These are phyloP conservation scores for Tethya wilhelma DNA, from an alignment of 37 sponge, comb jelly and placozoan species.

Conservation along the genomic window DNA sequence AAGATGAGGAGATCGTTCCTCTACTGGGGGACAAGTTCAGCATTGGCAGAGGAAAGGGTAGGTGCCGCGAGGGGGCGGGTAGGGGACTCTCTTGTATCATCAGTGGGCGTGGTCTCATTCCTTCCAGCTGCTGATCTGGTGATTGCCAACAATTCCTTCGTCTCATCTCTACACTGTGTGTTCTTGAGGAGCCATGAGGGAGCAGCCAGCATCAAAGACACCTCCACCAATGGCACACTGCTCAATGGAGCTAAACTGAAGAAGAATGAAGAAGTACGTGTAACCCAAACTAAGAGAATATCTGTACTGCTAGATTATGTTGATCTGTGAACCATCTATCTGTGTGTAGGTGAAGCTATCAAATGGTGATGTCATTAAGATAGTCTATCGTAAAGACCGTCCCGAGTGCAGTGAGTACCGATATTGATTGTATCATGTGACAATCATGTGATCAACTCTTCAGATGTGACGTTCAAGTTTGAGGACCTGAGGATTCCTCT, in stretches of 20 bases:
- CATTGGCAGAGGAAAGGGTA: constrained; percentile 68
- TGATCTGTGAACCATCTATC: background rate
- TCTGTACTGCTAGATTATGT: background rate
- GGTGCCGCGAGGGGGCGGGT: background rate
- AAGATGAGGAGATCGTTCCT: constrained; percentile 54
- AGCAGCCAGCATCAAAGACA: constrained; percentile 49
- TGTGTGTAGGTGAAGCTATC: constrained; percentile 31
- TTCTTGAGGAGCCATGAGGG: constrained; percentile 34
- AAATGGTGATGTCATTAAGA: constrained; percentile 28
- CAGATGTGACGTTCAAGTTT: constrained; percentile 25
- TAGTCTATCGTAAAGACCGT: constrained; percentile 31
- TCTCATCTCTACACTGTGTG: constrained; percentile 69
- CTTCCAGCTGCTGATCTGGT: constrained; percentile 52
- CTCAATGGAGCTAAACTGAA: constrained; percentile 54
- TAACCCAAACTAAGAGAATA: background rate
- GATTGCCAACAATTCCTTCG: constrained; percentile 30
- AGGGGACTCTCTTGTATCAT: background rate
- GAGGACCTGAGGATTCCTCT: background rate
- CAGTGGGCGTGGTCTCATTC: background rate
- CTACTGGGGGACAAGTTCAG: constrained; percentile 29
- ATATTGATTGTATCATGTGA: too few species aligned
- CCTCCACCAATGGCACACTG: constrained; percentile 84
- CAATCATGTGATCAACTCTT: background rate
- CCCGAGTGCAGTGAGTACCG: constrained; percentile 20
- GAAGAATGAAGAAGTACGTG: constrained; percentile 40